Conservation (phyloP, 2,888 invertebrate species). For the Epirrhoe tristata region DNA sequence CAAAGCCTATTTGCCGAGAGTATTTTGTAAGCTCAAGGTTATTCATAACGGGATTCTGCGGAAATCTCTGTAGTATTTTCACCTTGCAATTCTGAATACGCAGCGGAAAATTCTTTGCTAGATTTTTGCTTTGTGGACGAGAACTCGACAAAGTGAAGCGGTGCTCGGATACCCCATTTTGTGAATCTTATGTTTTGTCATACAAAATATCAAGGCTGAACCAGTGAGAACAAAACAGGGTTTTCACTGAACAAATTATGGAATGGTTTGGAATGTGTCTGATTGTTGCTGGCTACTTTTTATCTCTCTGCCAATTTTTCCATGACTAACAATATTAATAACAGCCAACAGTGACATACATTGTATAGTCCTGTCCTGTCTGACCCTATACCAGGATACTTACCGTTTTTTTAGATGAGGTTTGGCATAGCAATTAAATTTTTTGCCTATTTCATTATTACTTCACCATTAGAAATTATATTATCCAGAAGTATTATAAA, state of each 20-base stretch:
- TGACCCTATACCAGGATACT: too few species aligned
- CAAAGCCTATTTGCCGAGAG: slow-evolving; percentile 25
- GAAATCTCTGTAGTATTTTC: slow-evolving; percentile 23
- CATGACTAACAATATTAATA: background rate
- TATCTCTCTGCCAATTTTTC: background rate
- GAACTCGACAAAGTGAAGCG: slow-evolving; percentile 15
- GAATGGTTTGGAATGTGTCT: background rate
- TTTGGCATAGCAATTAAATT: too few species aligned
- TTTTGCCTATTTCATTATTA: too few species aligned
- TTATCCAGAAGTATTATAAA: too few species aligned
- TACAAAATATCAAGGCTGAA: background rate
- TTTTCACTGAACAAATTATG: background rate
- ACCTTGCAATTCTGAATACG: slow-evolving; percentile 26
- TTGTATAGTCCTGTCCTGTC: too few species aligned
- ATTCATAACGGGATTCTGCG: slow-evolving; percentile 13
- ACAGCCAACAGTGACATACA: too few species aligned
- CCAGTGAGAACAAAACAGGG: background rate
- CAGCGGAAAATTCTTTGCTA: slow-evolving; percentile 26
- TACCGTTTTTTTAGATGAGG: too few species aligned
- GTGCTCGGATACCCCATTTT: slow-evolving; percentile 9
- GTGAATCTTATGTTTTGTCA: background rate
- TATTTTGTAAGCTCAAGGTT: slow-evolving; percentile 36
- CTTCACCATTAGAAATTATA: too few species aligned
- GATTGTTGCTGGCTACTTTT: background rate
- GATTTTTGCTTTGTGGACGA: slow-evolving; percentile 28